Evolutionary conservation across 2,113 vertebrate genomes (phyloP).

Genomic region (Lonchura striata): DNA sequence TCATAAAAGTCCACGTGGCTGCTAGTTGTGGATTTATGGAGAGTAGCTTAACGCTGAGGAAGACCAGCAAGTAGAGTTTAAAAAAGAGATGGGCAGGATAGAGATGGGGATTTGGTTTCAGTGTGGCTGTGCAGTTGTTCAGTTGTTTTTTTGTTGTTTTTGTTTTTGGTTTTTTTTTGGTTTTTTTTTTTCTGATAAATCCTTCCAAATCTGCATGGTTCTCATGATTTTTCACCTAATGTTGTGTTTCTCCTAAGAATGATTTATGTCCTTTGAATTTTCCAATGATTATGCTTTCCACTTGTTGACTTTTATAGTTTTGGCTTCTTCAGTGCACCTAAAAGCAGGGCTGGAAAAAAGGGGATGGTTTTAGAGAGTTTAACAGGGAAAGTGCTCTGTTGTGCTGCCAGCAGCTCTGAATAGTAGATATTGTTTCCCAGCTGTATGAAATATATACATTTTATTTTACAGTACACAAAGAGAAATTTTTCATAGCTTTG

Average conservation of each 20-base stretch:
- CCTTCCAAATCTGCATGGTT: background rate
- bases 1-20: background rate
- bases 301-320: constrained; percentile 59
- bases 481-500: constrained; percentile 33
- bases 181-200: too few relatives aligned
- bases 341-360: constrained; percentile 39
- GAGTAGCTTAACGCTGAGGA: background rate
- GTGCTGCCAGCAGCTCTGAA: constrained; percentile 60
- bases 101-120: background rate
- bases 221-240: constrained; percentile 27
- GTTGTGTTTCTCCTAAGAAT: constrained; percentile 18
- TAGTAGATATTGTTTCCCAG: constrained; percentile 55
- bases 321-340: constrained; percentile 47
- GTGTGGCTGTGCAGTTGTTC: background rate
- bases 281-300: constrained; percentile 29
- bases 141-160: too few relatives aligned
- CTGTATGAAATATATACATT: constrained; percentile 50
- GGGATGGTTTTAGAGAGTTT: constrained; percentile 41
- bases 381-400: constrained; percentile 51
- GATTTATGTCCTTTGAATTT: constrained; percentile 49
- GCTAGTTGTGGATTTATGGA: background rate
- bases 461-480: constrained; percentile 50
- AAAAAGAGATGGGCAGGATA: background rate
- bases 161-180: too few relatives aligned
- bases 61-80: background rate